Evolutionary conservation across 2,888 invertebrate species (phyloP), one percentile per base, ranked within the genome.

Genomic region (Drosophila cognata): DNA sequence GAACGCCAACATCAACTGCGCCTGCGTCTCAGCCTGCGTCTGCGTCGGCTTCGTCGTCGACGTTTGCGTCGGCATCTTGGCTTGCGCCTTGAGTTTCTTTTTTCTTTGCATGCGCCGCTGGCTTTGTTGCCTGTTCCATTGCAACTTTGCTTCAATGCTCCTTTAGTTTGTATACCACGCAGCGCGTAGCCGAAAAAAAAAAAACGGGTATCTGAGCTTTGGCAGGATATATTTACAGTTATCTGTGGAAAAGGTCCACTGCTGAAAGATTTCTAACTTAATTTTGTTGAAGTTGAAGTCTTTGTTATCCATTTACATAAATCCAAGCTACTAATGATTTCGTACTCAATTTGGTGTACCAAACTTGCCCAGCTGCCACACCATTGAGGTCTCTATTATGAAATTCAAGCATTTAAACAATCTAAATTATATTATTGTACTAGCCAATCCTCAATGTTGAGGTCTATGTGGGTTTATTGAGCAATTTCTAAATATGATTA

Each of bases 21-120:
- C 77, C 67, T 57, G 70, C 63, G 71, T 56, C 56, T 31, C 6
- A 65, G 38, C 29, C 33, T 51, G 51, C 58, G 36, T 25, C 52
- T 0, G 28, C 70, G 62, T 51, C 71, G 41, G 33, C 58, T 16
- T 29, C 31, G 2, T 1, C 61, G 74, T 35, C 21, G 5, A 55
- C 36, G 36, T 33, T 61, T 36, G 72, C 67, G 13, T 43, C 66
- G 61, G 66, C 67, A 62, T 57, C 48, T 38, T 51, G 68, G 56
- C 67, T 56, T 65, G 69, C 66, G 71, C 63, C 64, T 71, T 71
- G 10, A 31, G 56, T 66, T 61, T 51, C n/a, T 29, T 71, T 74
- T 46, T 74, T 66, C 60, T 56, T 63, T 58, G 51, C 61, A 71
- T 65, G 65, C 62, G 77, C 77, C 58, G 57, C 41, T 65, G 56